phyloP scores from a whole-genome alignment of 1,140 invertebrate genomes.

The Vanessa tameamea region DNA sequence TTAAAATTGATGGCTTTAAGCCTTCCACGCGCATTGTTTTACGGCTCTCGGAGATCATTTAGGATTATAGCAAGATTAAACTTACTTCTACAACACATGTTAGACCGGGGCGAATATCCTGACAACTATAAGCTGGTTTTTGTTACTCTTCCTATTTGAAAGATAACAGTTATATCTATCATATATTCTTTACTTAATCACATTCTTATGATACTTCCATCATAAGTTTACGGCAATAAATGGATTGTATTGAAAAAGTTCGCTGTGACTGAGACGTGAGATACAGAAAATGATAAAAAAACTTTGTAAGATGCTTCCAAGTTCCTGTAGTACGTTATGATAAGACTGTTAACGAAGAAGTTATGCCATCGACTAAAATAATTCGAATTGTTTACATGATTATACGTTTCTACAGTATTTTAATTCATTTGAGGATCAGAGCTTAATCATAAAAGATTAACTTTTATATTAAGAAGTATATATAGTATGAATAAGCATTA shows the following conservation, averaged over 20 bases:
- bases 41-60: slow-evolving; percentile 40
- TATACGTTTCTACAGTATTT: too few species aligned
- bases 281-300: slow-evolving; percentile 32
- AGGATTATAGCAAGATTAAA: slow-evolving; percentile 27
- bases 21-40: slow-evolving; percentile 38
- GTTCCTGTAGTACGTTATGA: neutral
- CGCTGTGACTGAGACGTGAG: slow-evolving; percentile 19
- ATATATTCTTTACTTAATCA: neutral
- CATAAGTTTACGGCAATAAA: slow-evolving; percentile 28
- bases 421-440: too few species aligned
- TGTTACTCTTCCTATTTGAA: slow-evolving; percentile 14
- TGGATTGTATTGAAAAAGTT: slow-evolving; percentile 34
- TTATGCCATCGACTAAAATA: neutral
- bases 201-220: slow-evolving; percentile 18
- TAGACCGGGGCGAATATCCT: slow-evolving; percentile 2
- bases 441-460: neutral
- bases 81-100: slow-evolving; percentile 30
- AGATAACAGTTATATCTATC: slow-evolving; percentile 24
- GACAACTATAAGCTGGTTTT: slow-evolving; percentile 28
- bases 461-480: neutral
- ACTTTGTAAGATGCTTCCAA: slow-evolving; percentile 16
- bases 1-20: slow-evolving; percentile 50
- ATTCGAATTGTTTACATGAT: too few species aligned
- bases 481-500: neutral
- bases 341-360: slow-evolving; percentile 15